A percentile compares a stretch with the other conserved stretches of the same genome.
phyloP scores from a whole-genome alignment of 2,113 vertebrate species.

The Corythoichthys intestinalis region DNA sequence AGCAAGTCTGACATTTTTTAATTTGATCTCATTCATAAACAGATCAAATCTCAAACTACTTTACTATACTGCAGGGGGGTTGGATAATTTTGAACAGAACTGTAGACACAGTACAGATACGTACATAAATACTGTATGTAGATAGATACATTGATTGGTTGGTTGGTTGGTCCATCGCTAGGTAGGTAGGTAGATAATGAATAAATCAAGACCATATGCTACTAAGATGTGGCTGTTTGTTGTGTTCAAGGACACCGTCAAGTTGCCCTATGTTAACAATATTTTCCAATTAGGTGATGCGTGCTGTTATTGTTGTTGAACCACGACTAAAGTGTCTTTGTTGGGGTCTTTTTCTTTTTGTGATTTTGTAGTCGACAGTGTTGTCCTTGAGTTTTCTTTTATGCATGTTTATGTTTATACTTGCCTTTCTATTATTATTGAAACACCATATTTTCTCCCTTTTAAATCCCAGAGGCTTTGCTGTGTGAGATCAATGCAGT shows the following conservation, averaged over 20 bases:
- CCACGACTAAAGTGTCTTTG: background rate
- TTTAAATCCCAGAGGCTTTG: conserved; percentile 55
- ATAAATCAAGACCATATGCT: background rate
- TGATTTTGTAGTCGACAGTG: conserved; percentile 26
- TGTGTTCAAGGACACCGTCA: conserved; percentile 1
- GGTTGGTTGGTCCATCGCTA: too few species aligned
- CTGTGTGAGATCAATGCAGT: conserved; percentile 57
- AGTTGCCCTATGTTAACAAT: background rate
- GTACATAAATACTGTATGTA: too few species aligned
- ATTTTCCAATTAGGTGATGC: background rate
- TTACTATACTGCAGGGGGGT: too few species aligned
- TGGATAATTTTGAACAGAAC: too few species aligned
- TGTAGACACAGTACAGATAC: too few species aligned
- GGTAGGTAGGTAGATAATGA: too few species aligned
- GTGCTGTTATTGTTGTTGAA: background rate
- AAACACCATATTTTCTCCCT: conserved; percentile 7
- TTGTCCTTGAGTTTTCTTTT: conserved; percentile 41
- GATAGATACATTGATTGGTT: too few species aligned
- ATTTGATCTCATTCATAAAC: too few species aligned
- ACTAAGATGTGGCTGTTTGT: background rate
- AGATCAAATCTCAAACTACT: too few species aligned
- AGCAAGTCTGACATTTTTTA: too few species aligned
- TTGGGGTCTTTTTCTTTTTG: conserved; percentile 23
- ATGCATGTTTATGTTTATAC: conserved; percentile 47
- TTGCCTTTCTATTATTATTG: conserved; percentile 50